Conservation (phyloP, 2,888 invertebrate genomes). For the Sepioteuthis lessoniana region DNA sequence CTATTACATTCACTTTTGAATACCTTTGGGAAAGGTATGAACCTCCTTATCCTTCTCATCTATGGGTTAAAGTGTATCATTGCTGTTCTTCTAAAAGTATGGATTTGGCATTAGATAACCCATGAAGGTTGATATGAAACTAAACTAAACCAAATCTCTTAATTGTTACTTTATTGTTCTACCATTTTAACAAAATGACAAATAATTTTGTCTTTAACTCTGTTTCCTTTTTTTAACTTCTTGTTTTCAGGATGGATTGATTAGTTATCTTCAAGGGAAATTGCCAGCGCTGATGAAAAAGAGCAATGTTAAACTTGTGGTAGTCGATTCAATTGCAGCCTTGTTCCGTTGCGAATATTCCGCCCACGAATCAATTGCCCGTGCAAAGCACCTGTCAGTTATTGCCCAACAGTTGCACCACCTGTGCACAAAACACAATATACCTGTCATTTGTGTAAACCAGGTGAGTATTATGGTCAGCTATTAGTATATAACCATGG, state of each 20-base stretch:
- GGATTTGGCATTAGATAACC: no score
- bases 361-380: constrained; percentile 75
- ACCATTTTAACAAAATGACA: no score
- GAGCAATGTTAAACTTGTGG: constrained; percentile 79
- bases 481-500: background rate
- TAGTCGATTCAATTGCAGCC: constrained; percentile 85
- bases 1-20: no score
- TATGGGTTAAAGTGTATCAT: no score
- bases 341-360: constrained; percentile 79
- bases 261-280: constrained; percentile 75
- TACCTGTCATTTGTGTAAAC: constrained; percentile 83
- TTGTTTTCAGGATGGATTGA: constrained; percentile 66
- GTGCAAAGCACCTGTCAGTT: constrained; percentile 69
- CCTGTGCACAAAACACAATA: constrained; percentile 78
- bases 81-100: no score
- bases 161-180: no score
- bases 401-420: constrained; percentile 79
- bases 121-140: no score
- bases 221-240: background rate
- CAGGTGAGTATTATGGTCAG: constrained; percentile 78
- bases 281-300: constrained; percentile 78
- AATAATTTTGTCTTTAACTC: background rate
- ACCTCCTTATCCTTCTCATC: no score
- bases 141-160: no score
- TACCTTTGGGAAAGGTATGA: no score